Evolutionary conservation across 1,140 invertebrate species (phyloP), one percentile per base, ranked within the genome.

Genomic region (Myzus persicae): DNA sequence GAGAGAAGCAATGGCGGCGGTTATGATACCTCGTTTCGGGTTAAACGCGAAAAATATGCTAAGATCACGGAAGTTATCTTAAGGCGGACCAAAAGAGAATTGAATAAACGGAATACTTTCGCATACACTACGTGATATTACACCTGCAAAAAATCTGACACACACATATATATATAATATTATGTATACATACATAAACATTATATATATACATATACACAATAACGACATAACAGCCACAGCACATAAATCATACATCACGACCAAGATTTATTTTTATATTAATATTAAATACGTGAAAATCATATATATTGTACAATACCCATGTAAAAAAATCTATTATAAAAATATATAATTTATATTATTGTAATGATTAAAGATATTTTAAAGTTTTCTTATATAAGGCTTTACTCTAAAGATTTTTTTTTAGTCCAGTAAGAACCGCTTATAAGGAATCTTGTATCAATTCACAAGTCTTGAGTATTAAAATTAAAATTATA

Each of bases 31-130:
- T 93, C 91, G 91, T 93, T 93, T 93, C 46, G 46, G 81, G 91
- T 93, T 93, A 93, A 93, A 93, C 91, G 91, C 91, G 91, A 93
- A 93, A 93, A 93, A 93, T 93, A 93, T 93, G 91, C 91, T 93
- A 93, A 93, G 91, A 93, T 93, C 91, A 42, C 46, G 76, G 81
- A 84, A 93, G 91, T 93, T 85, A 85, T 93, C 91, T 46, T 14
- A 44, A 76, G 31, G 42, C 59, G 67, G 81, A 85, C 91, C 81
- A 85, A 90, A 67, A 81, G 91, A 85, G 36, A 85, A 93, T 93
- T 93, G 91, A 93, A 93, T 93, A 93, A 51, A 84, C 76, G 91
- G 5, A 59, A 90, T 44, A 90, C 26, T 90, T 59, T 90, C 54
- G 89, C 38, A 14, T 54, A 36, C 26, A 42, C 24, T 93, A 40